Evolutionary conservation across 1,140 invertebrate genomes (phyloP).

Genomic region (Drosophila parabipectinata): DNA sequence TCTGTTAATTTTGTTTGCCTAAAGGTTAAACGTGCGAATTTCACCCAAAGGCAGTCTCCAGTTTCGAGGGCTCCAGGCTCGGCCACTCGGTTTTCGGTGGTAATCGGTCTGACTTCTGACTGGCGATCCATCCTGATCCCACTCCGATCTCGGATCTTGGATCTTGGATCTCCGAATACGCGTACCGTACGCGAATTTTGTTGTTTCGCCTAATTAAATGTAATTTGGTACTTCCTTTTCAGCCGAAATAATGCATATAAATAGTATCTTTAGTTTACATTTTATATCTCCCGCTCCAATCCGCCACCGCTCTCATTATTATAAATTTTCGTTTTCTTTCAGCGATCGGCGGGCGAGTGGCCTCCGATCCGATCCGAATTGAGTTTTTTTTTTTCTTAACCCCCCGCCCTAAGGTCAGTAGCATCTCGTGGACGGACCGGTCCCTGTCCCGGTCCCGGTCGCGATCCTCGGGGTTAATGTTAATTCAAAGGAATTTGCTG

Average conservation of each 20-base stretch:
- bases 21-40: constrained; percentile 84
- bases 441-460: not conserved
- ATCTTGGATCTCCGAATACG: constrained; percentile 33
- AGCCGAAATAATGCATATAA: constrained; percentile 82
- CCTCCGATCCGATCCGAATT: constrained; percentile 25
- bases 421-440: not conserved
- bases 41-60: constrained; percentile 64
- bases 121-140: constrained; percentile 49
- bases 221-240: constrained; percentile 84
- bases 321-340: constrained; percentile 80
- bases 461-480: constrained; percentile 10
- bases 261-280: constrained; percentile 82
- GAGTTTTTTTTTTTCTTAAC: not conserved
- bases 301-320: constrained; percentile 56
- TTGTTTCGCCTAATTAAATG: constrained; percentile 82
- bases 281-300: constrained; percentile 52
- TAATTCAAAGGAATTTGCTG: constrained; percentile 72
- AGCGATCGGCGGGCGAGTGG: constrained; percentile 46
- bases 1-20: constrained; percentile 69
- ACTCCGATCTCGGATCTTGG: constrained; percentile 30
- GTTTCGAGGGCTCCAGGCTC: constrained; percentile 39
- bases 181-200: constrained; percentile 78
- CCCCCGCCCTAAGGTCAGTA: constrained; percentile 35
- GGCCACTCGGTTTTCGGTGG: constrained; percentile 63
- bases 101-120: constrained; percentile 79